Conservation (phyloP, 2,113 vertebrate species). For the Ariopsis seemanni region DNA sequence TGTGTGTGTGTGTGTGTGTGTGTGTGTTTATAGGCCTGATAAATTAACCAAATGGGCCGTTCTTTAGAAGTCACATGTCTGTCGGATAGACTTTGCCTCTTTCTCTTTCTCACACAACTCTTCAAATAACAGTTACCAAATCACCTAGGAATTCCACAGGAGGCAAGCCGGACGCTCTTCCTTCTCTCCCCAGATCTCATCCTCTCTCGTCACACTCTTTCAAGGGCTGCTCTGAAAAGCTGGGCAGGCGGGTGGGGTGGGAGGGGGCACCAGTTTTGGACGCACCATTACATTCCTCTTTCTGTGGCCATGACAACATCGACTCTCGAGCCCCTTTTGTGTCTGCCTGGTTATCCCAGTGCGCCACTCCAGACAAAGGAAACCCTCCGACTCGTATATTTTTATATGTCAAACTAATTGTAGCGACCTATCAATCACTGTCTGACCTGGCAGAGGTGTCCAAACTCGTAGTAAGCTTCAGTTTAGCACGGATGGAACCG, state of each 20-base stretch:
- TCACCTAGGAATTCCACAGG: slow-evolving; percentile 12
- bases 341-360: slow-evolving; percentile 24
- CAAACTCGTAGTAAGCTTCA: neutral
- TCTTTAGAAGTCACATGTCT: neutral
- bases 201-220: slow-evolving; percentile 55
- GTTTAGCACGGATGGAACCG: neutral
- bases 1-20: neutral
- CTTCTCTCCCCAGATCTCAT: slow-evolving; percentile 12
- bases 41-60: slow-evolving; percentile 38
- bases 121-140: slow-evolving; percentile 20
- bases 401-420: slow-evolving; percentile 5
- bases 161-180: neutral
- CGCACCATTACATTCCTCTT: slow-evolving; percentile 63
- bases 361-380: slow-evolving; percentile 21
- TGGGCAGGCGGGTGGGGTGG: neutral
- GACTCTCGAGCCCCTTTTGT: slow-evolving; percentile 46
- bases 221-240: slow-evolving; percentile 18
- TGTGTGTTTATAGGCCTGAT: slow-evolving; percentile 40
- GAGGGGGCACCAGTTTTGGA: slow-evolving; percentile 48
- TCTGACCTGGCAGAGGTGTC: neutral
- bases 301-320: slow-evolving; percentile 62
- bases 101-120: neutral
- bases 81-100: slow-evolving; percentile 20
- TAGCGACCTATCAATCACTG: slow-evolving; percentile 7
- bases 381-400: neutral